phyloP scores from a whole-genome alignment of 2,888 invertebrate genomes.

The Xylophagus ater region DNA sequence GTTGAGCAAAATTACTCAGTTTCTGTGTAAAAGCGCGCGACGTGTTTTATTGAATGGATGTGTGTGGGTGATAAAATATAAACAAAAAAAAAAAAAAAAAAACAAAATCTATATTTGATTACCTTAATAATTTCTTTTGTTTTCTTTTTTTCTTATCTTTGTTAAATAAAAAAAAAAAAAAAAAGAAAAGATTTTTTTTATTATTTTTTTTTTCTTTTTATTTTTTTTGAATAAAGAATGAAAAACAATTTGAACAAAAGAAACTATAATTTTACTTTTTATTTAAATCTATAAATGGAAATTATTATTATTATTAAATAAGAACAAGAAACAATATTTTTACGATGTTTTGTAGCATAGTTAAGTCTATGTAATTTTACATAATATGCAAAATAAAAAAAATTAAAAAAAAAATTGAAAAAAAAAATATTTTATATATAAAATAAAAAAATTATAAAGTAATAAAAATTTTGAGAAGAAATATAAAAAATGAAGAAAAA shows the following conservation, averaged over 20 bases:
- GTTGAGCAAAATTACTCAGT: constrained; percentile 35
- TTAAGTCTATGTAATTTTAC: constrained; percentile 16
- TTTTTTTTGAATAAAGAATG: constrained; percentile 10
- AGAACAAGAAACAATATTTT: constrained; percentile 16
- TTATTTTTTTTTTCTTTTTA: constrained; percentile 10
- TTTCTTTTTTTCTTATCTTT: constrained; percentile 12
- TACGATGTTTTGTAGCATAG: constrained; percentile 18
- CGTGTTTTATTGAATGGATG: constrained; percentile 8
- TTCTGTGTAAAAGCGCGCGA: constrained; percentile 26
- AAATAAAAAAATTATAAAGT: too few relatives aligned
- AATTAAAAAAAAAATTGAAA: constrained; percentile 11
- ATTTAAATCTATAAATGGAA: neutral
- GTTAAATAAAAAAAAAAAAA: constrained; percentile 10
- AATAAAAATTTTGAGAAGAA: too few relatives aligned
- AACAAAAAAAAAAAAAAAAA: too few relatives aligned
- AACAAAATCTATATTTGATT: too few relatives aligned
- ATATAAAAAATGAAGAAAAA: too few relatives aligned
- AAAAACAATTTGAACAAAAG: constrained; percentile 7
- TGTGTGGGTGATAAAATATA: constrained; percentile 13
- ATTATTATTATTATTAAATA: constrained; percentile 9
- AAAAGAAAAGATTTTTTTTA: constrained; percentile 11
- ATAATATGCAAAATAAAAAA: constrained; percentile 8
- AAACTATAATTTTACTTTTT: constrained; percentile 3
- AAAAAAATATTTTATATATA: too few relatives aligned
- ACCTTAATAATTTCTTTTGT: too few relatives aligned